Base-by-base conservation (phyloP, 2,113 vertebrate species). In the Globicephala melas region DNA sequence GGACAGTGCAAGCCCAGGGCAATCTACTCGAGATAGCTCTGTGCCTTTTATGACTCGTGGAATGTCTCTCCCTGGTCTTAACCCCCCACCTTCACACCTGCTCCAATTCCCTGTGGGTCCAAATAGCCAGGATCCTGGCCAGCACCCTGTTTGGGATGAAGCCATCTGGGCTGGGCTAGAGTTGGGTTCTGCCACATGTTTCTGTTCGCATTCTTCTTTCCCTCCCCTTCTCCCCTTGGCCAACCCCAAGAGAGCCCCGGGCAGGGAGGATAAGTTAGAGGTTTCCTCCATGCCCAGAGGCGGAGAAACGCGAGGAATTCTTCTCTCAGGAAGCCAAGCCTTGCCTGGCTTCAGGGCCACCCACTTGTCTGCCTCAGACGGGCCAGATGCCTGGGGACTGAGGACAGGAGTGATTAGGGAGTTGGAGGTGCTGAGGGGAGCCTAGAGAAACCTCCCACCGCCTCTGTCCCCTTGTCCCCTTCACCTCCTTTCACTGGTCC, bases 271-370 rank as follows among this genome's bases (percentile, higher is more conserved):
- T 17, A 90, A 97, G 95, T 93, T 60, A 15, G 86, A 96, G 90
- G 63, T 81, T 89, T 97, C 92, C 71, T 31, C 95, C 44, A 36
- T 50, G 53, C 79, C 36, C 53, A 85, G 96, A 84, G 98, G 92
- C 33, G 2, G 96, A 97, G 92, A 96, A 97, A 97, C 96, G 95
- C 1, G 2, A 90, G 81, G 96, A 97, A 98, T 97, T 96, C 81
- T 87, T 93, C 84, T 94, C 62, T 89, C 26, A 65, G 95, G 90
- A 97, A 97, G 96, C 80, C 87, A 91, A 95, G 76, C 20, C 81
- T 94, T 60, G 68, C 65, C 85, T 67, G 74, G 76, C 60, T 95
- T 58, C 8, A 21, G 95, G 38, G 84, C 68, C 55, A 50, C 92
- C 96, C 95, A 91, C 97, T 96, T 8, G 5, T 47, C 38, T 38